Percentiles rank a stretch among this genome's conserved stretches.
Evolutionary conservation across 2,888 invertebrate genomes (phyloP).

Genomic region (Campoletis raptor): DNA sequence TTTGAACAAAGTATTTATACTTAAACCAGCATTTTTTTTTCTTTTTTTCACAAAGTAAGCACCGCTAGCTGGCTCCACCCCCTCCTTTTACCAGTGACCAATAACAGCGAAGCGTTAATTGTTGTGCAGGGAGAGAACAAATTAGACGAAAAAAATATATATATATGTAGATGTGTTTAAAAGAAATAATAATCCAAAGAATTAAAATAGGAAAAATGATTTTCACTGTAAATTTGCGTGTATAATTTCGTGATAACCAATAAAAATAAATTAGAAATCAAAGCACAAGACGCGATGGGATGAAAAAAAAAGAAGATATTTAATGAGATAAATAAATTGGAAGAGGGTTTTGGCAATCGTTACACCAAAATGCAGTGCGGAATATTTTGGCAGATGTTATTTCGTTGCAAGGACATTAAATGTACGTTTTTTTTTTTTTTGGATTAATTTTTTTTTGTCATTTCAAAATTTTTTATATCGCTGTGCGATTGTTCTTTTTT

Average conservation of each 20-base stretch:
- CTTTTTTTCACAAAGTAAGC: slow-evolving; percentile 77
- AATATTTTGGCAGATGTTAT: slow-evolving; percentile 48
- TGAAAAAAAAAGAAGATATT: slow-evolving; percentile 60
- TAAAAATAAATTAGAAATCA: slow-evolving; percentile 28
- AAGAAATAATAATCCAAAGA: slow-evolving; percentile 36
- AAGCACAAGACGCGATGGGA: slow-evolving; percentile 11
- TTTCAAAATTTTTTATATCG: slow-evolving; percentile 28
- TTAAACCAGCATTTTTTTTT: slow-evolving; percentile 55
- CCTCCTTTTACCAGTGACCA: slow-evolving; percentile 84
- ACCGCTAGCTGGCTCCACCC: slow-evolving; percentile 84
- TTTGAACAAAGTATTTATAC: slow-evolving; percentile 33
- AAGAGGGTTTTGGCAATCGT: slow-evolving; percentile 47
- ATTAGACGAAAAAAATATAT: slow-evolving; percentile 70
- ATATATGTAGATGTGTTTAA: not conserved
- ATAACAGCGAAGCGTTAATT: slow-evolving; percentile 83
- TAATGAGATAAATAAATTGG: slow-evolving; percentile 31
- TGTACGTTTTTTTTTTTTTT: slow-evolving; percentile 31
- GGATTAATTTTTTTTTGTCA: slow-evolving; percentile 7
- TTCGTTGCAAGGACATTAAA: slow-evolving; percentile 31
- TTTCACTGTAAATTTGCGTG: slow-evolving; percentile 45
- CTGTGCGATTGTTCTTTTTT: slow-evolving; percentile 15
- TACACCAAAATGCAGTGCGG: slow-evolving; percentile 58
- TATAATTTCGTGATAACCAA: slow-evolving; percentile 22
- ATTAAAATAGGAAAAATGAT: slow-evolving; percentile 12
- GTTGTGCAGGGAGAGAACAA: slow-evolving; percentile 71